Percentiles rank a stretch among this genome's conserved stretches.
Conservation (phyloP, 1,140 invertebrate genomes). For the Chironomus striatipennis region DNA sequence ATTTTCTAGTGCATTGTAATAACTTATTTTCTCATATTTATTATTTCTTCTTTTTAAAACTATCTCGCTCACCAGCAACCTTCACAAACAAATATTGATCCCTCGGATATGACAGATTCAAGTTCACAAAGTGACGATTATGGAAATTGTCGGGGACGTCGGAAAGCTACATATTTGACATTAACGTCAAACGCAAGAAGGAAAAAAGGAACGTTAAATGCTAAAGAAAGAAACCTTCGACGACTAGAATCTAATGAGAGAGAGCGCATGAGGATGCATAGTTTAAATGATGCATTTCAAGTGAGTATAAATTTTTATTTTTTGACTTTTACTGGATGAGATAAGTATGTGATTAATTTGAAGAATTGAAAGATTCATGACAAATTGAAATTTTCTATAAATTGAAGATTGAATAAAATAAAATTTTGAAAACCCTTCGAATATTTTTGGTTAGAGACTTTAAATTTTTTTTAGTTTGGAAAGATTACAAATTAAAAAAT, state of each 20-base stretch:
- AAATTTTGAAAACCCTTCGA: too few species aligned
- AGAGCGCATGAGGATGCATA: conserved; percentile 82
- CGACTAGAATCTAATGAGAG: conserved; percentile 79
- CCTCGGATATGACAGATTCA: conserved; percentile 39
- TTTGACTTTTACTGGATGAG: background rate
- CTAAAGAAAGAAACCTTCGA: conserved; percentile 69
- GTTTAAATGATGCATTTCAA: conserved; percentile 80
- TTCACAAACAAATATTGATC: background rate
- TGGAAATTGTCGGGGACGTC: conserved; percentile 32
- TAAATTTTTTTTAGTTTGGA: too few species aligned
- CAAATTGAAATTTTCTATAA: too few species aligned
- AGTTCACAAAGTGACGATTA: conserved; percentile 40
- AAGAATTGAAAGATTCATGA: too few species aligned
- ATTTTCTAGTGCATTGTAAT: background rate
- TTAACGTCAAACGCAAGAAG: conserved; percentile 40
- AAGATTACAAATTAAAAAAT: too few species aligned
- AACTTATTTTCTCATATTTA: background rate
- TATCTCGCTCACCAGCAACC: background rate
- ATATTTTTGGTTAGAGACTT: too few species aligned
- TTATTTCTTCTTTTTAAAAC: background rate
- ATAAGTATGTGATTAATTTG: too few species aligned
- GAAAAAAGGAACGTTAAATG: conserved; percentile 60
- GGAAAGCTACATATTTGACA: conserved; percentile 18
- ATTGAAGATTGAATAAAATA: too few species aligned
- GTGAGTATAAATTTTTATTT: conserved; percentile 42